phyloP scores from a whole-genome alignment of 2,797 vertebrate species.

The Meriones psammophilus region DNA sequence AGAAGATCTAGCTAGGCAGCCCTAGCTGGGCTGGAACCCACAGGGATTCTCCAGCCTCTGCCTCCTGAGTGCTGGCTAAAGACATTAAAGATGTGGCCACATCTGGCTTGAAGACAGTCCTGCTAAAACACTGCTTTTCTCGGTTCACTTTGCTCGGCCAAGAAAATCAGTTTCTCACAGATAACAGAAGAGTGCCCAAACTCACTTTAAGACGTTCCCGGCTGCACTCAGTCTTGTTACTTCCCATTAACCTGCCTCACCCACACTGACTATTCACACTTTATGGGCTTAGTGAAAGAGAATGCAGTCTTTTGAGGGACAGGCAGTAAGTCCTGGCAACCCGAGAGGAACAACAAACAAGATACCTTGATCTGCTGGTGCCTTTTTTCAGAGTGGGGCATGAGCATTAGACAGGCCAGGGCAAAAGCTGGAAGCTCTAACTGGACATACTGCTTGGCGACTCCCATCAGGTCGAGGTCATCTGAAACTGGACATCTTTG shows the following conservation, averaged over 20 bases:
- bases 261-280: not conserved
- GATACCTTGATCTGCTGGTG: conserved; percentile 94
- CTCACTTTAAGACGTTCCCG: not conserved
- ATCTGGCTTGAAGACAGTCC: not conserved
- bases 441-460: conserved; percentile 95
- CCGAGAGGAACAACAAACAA: not conserved
- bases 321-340: not conserved
- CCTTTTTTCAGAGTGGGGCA: conserved; percentile 92
- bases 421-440: conserved; percentile 93
- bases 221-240: not conserved
- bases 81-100: not conserved
- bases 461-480: conserved; percentile 94
- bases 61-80: not conserved
- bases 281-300: not conserved
- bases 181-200: not conserved
- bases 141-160: not conserved
- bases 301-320: not conserved
- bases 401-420: conserved; percentile 94
- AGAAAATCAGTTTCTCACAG: not conserved
- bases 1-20: not conserved
- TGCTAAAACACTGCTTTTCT: not conserved
- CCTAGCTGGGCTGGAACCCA: not conserved
- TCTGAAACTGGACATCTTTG: conserved; percentile 95
- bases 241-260: not conserved
- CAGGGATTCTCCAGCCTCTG: not conserved